Base-by-base conservation (phyloP, 2,113 vertebrate genomes). In the Cricetomys ansorgei region DNA sequence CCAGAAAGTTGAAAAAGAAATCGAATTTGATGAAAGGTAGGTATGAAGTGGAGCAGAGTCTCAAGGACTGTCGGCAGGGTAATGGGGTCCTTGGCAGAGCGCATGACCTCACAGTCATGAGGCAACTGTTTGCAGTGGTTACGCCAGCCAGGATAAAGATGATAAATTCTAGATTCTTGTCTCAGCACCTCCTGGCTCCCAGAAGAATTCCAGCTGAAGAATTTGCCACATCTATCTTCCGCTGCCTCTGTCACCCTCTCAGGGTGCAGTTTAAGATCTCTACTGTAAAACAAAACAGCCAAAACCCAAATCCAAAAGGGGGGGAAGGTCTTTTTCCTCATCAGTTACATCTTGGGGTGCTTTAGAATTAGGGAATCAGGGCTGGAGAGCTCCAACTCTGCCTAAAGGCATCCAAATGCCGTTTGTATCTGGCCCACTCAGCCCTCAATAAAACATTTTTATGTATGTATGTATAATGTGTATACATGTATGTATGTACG, bases 41-140 rank as follows among this genome's bases (percentile, higher is more conserved):
- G 11, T 77, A 69, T 92, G 88, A 90, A 94, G 83, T 92, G 86
- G 69, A 94, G 88, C 90, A 93, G 59, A 94, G 4, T 67, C 59
- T 88, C 53, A 72, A 94, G 72, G 91, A 94, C 94, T 43, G 4
- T 77, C 62, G 29, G 17, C 5, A 76, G 95, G 67, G 94, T 86
- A 91, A 94, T 83, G 72, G 90, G 89, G 55, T 93, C 88, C 57
- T 94, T 89, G 90, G 70, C 25, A 75, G 84, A 90, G 80, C 53
- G 1, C 48, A 69, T 97, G 94, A 97, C 96, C 90, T 98, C 96
- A 97, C 80, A 92, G 75, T 67, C 92, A 89, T 92, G 92, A 97
- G 96, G 76, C 88, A 89, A 92, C 96, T 92, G 97, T 88, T 96
- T 92, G 89, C 79, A 77, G 95, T 72, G 95, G 76, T 96, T 97